phyloP scores from a whole-genome alignment of 2,888 invertebrate species.

The Thelaira solivaga region DNA sequence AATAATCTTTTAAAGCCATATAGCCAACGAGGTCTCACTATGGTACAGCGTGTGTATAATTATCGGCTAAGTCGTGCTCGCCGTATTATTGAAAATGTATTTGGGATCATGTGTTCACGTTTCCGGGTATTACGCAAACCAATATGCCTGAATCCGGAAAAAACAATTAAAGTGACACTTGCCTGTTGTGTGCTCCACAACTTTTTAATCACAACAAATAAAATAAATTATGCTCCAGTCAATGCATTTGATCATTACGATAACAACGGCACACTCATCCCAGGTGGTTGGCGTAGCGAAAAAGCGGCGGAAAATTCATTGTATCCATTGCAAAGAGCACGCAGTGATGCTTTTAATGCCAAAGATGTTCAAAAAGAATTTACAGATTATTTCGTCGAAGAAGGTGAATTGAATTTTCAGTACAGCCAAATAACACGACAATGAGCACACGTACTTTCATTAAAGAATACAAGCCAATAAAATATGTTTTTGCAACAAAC shows the following conservation, averaged over 20 bases:
- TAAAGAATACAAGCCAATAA: no score
- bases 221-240: neutral
- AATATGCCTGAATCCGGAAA: neutral
- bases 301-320: no score
- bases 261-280: neutral
- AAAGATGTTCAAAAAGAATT: no score
- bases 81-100: constrained; percentile 1
- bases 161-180: neutral
- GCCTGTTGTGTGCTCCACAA: neutral
- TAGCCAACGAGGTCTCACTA: no score
- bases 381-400: no score
- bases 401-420: no score
- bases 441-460: no score
- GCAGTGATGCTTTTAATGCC: no score
- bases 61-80: constrained; percentile 16
- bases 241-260: neutral
- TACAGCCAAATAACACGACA: no score
- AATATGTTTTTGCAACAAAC: no score
- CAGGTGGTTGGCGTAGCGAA: neutral
- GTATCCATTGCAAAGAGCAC: no score
- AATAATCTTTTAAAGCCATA: neutral
- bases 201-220: neutral
- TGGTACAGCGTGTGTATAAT: neutral
- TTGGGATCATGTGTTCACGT: neutral
- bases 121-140: neutral